Percentiles rank a stretch among this genome's conserved stretches.
Conservation (phyloP, 2,113 vertebrate genomes). For the Ictalurus punctatus region DNA sequence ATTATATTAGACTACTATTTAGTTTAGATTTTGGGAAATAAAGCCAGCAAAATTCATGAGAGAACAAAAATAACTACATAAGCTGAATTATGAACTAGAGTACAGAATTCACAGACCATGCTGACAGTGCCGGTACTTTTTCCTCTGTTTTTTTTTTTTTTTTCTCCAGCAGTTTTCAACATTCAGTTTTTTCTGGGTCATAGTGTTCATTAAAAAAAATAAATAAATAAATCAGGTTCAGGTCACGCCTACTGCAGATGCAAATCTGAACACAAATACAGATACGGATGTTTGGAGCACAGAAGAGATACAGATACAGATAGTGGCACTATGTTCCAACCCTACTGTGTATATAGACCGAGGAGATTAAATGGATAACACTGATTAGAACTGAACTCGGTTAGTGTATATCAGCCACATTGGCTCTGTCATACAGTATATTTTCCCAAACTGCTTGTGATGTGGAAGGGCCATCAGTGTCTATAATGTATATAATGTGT, state of each 20-base stretch:
- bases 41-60: not conserved
- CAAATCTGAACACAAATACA: not conserved
- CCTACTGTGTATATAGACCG: not conserved
- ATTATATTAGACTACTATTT: not conserved
- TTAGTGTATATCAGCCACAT: not conserved
- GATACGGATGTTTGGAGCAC: not conserved
- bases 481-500: not conserved
- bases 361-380: not conserved
- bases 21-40: not conserved
- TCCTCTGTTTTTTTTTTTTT: not conserved
- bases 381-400: not conserved
- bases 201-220: not conserved
- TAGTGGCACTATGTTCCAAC: not conserved
- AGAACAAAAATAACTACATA: not conserved
- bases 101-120: constrained; percentile 3
- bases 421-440: not conserved
- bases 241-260: not conserved
- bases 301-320: not conserved
- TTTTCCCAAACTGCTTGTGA: not conserved
- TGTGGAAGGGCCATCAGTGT: not conserved
- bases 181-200: not conserved
- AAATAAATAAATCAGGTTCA: not conserved
- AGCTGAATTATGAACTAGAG: not conserved
- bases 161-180: not conserved
- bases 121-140: not conserved